A percentile compares a stretch with the other conserved stretches of the same genome.
These are phyloP conservation scores for Gracilinanus agilis DNA, from an alignment of 2,113 vertebrate genomes.

Conservation along the genomic window DNA sequence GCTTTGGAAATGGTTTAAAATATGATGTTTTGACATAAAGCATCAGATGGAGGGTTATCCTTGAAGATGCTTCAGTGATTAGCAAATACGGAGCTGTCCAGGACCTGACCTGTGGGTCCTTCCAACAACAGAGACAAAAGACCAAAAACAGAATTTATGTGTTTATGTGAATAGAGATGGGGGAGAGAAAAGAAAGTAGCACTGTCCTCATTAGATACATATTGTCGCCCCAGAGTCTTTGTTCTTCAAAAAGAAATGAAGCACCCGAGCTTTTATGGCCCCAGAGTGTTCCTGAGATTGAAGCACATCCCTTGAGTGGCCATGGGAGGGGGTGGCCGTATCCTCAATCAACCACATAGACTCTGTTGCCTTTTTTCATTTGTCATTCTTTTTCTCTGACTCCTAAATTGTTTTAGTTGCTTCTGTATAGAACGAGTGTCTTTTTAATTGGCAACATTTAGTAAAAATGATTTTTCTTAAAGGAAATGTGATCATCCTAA, in stretches of 20 bases:
- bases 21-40: background rate
- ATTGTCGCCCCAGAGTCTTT: background rate
- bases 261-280: background rate
- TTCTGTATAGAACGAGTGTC: constrained; percentile 19
- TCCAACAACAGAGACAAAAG: background rate
- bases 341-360: background rate
- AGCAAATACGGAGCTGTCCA: background rate
- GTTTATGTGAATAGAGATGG: background rate
- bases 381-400: background rate
- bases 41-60: background rate
- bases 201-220: background rate
- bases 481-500: background rate
- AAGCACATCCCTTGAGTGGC: background rate
- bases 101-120: background rate
- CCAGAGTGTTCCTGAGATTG: background rate
- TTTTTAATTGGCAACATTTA: background rate
- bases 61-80: background rate
- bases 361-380: background rate
- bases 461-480: background rate
- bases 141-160: background rate
- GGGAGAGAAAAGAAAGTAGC: background rate
- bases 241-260: background rate
- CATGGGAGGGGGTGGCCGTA: background rate
- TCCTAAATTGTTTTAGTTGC: background rate
- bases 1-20: background rate